phyloP scores from a whole-genome alignment of 2,113 vertebrate genomes.

The Crotalus tigris region DNA sequence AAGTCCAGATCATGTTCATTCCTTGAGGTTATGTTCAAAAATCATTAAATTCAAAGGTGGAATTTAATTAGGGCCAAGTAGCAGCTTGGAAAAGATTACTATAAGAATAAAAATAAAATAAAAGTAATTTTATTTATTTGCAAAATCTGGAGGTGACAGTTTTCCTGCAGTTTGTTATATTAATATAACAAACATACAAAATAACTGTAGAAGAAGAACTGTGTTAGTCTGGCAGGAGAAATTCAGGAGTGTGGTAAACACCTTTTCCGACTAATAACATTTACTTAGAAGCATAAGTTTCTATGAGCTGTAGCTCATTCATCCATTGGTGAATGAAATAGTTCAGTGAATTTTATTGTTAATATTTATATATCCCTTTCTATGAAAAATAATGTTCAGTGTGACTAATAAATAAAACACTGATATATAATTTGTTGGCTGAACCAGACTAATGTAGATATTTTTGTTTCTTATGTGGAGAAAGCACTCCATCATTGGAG shows the following conservation, averaged over 20 bases:
- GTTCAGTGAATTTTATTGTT: background rate
- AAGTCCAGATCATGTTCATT: background rate
- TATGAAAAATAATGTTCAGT: background rate
- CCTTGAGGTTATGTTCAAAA: background rate
- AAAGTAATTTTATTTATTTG: background rate
- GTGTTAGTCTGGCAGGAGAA: background rate
- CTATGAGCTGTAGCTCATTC: background rate
- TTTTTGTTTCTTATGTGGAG: background rate
- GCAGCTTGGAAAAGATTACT: background rate
- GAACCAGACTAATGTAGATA: background rate
- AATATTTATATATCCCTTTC: background rate
- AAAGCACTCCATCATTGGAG: background rate
- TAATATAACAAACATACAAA: background rate
- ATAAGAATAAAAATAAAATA: background rate
- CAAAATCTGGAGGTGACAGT: background rate
- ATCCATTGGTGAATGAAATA: background rate
- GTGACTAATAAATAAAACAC: background rate
- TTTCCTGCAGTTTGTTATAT: background rate
- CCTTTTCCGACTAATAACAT: background rate
- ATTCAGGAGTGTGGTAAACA: background rate
- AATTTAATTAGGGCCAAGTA: background rate
- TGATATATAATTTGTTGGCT: background rate
- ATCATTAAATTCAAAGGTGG: background rate
- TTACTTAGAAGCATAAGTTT: background rate
- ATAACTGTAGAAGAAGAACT: background rate